Evolutionary conservation across 1,140 invertebrate genomes (phyloP), one percentile per base, ranked within the genome.

Genomic region (Amyelois transitella): DNA sequence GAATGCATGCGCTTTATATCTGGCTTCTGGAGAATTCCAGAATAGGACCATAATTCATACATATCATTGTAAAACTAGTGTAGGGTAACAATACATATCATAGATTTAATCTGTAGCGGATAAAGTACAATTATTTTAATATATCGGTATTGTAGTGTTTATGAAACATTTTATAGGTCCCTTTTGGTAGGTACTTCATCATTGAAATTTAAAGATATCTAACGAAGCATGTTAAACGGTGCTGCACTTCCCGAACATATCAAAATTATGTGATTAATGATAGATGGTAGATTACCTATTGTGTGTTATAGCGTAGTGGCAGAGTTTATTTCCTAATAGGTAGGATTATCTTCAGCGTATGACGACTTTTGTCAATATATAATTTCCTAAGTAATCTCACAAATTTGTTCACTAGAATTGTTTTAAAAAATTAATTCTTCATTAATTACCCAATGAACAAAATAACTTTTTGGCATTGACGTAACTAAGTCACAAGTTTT

Each of bases 1-100:
- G 82, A 87, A 87, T 81, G 82, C 75, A 79, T 75, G 72, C 82
- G 84, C 84, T 87, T 87, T 86, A 84, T 86, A 83, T 86, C 81
- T 86, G 77, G 81, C 82, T 86, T 84, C 77, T 82, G 72, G 73
- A 71, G 75, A 77, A 75, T 73, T 81, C 79, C 84, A 81, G 75
- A 77, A 72, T 81, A 84, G 82, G 84, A 84, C 84, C 81, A 87
- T 69, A 69, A n/a, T n/a, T n/a, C 72, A 76, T 71, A 81, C 82
- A 86, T 87, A 86, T 87, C 81, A 81, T 74, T 80, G 44, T 79
- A 79, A 76, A 56, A 54, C 66, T 81, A 82, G 72, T 59, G 61
- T 77, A 77, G 62, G 62, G 62, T 63, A 71, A 56, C n/a, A 72
- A 72, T 68, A 72, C 72, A 81, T 75, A 76, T 78, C 72, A 72